phyloP scores from a whole-genome alignment of 2,797 vertebrate species.

The Anolis apletophallus region DNA sequence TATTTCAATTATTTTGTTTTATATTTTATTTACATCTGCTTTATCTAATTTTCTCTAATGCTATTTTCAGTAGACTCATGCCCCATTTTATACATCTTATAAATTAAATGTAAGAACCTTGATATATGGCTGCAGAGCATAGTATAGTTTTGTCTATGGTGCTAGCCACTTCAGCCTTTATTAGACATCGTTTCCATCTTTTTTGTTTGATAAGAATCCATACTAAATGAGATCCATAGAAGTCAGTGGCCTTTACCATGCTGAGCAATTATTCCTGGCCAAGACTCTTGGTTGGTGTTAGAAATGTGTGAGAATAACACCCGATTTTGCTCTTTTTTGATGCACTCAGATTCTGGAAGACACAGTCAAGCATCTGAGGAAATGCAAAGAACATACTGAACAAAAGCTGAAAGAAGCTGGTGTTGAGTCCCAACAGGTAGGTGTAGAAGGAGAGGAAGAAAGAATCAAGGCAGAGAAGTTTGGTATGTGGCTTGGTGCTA shows the following conservation, averaged over 20 bases:
- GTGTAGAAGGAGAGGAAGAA: not conserved
- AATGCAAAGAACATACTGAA: conserved; percentile 70
- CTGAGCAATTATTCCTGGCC: not conserved
- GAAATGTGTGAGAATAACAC: not conserved
- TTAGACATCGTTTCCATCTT: not conserved
- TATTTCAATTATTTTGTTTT: too few relatives aligned
- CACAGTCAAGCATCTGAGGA: conserved; percentile 67
- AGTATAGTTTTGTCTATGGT: not conserved
- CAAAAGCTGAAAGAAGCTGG: conserved; percentile 75
- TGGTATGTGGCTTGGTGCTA: not conserved
- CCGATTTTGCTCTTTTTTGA: conserved; percentile 10
- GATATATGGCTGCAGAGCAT: not conserved
- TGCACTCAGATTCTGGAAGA: conserved; percentile 73
- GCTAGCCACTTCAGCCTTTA: too few relatives aligned
- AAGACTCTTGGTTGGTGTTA: not conserved
- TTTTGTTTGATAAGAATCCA: not conserved
- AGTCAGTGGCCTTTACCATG: not conserved
- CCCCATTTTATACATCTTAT: too few relatives aligned
- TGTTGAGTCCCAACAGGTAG: conserved; percentile 77
- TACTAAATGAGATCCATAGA: not conserved
- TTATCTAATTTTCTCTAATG: too few relatives aligned
- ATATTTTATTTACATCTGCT: too few relatives aligned
- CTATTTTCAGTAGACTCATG: too few relatives aligned
- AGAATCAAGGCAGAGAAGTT: not conserved
- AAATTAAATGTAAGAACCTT: too few relatives aligned